Percentiles rank a stretch among this genome's conserved stretches.
These are phyloP conservation scores for Anolis apletophallus DNA, from an alignment of 2,797 vertebrate genomes.

Conservation along the genomic window DNA sequence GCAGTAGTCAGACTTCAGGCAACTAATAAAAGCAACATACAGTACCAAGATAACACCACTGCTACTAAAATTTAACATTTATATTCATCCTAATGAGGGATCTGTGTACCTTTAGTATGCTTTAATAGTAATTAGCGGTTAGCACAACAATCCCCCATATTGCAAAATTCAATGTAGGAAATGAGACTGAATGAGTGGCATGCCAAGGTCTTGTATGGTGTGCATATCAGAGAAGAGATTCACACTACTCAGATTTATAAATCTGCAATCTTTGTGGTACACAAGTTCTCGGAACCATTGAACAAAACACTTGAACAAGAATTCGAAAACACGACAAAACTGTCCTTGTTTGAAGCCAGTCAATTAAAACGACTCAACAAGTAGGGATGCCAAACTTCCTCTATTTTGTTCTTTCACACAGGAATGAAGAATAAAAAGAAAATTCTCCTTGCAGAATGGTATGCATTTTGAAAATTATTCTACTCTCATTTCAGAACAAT, in stretches of 20 bases:
- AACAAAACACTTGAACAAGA: neutral
- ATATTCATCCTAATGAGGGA: neutral
- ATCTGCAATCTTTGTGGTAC: too few species aligned
- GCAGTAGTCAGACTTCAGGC: neutral
- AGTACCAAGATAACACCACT: neutral
- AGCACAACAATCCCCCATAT: neutral
- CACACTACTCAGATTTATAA: neutral
- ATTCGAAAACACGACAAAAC: neutral
- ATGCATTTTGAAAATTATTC: too few species aligned
- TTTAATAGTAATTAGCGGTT: neutral
- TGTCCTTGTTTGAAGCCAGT: neutral
- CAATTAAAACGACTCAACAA: neutral
- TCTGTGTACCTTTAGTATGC: neutral
- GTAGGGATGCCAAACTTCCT: too few species aligned
- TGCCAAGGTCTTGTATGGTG: neutral
- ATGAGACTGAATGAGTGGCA: neutral
- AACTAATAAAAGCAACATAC: slow-evolving; percentile 8
- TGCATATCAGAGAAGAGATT: neutral
- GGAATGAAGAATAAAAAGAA: too few species aligned
- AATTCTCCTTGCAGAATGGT: too few species aligned
- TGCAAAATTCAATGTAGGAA: neutral
- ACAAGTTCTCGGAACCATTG: neutral
- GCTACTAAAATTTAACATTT: neutral
- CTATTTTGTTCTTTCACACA: too few species aligned
- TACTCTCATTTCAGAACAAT: too few species aligned